Percentiles rank a stretch among this genome's conserved stretches.
phyloP scores from a whole-genome alignment of 2,888 invertebrate species.

The Liodrosophila aerea region DNA sequence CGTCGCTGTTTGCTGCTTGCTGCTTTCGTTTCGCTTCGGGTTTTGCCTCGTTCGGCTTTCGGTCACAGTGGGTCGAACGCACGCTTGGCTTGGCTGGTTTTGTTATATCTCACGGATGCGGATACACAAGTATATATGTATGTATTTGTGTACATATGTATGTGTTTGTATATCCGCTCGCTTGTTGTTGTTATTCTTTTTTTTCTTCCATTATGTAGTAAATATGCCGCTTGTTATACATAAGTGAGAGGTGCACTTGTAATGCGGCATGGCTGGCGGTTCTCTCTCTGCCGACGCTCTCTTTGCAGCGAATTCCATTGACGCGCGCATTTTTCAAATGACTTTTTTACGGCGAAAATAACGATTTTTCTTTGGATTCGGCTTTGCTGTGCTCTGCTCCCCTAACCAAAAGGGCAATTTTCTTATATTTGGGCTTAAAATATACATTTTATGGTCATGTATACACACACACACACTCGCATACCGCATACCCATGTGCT shows the following conservation, averaged over 20 bases:
- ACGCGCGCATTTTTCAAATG: constrained; percentile 77
- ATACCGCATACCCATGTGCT: constrained; percentile 21
- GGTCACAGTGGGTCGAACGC: constrained; percentile 66
- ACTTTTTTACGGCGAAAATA: constrained; percentile 74
- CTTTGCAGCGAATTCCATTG: constrained; percentile 68
- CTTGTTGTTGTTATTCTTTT: no score
- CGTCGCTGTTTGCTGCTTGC: constrained; percentile 20
- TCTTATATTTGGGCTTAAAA: constrained; percentile 67
- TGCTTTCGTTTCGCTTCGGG: constrained; percentile 34
- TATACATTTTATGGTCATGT: constrained; percentile 68
- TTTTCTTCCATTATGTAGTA: constrained; percentile 68
- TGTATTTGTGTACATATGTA: constrained; percentile 5
- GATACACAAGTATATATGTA: constrained; percentile 38
- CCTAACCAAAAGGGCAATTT: constrained; percentile 32
- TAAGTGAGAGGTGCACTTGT: constrained; percentile 65
- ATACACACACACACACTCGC: constrained; percentile 25
- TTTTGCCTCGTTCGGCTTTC: constrained; percentile 44
- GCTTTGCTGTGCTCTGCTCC: constrained; percentile 18
- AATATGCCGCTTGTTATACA: constrained; percentile 47
- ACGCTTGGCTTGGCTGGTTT: constrained; percentile 66
- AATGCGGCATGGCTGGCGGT: constrained; percentile 48
- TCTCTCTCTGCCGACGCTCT: constrained; percentile 11
- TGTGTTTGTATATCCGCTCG: constrained; percentile 19
- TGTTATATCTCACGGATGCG: constrained; percentile 56
- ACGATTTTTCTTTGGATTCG: constrained; percentile 65